Evolutionary conservation across 2,888 invertebrate species (phyloP).

Genomic region (Lypha dubia): DNA sequence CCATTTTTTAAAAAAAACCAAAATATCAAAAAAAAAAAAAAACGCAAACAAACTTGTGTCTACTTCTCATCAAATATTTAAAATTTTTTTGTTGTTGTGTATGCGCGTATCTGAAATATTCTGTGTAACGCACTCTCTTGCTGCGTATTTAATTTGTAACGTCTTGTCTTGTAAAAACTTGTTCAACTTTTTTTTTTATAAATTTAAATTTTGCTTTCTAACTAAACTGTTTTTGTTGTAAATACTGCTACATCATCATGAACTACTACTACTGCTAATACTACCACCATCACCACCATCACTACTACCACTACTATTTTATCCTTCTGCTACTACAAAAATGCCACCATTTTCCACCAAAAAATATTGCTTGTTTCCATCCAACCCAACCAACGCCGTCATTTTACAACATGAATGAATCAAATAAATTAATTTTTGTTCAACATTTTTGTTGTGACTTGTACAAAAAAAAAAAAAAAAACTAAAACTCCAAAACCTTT

Average conservation of each 20-base stretch:
- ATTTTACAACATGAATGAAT: constrained; percentile 42
- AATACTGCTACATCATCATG: constrained; percentile 57
- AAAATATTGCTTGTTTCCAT: constrained; percentile 48
- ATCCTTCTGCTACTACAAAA: constrained; percentile 52
- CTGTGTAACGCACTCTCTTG: constrained; percentile 41
- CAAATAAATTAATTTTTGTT: constrained; percentile 38
- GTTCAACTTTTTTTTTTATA: constrained; percentile 41
- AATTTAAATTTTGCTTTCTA: constrained; percentile 33
- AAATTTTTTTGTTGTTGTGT: constrained; percentile 20
- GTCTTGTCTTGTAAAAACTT: constrained; percentile 57
- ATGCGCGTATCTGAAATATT: constrained; percentile 24
- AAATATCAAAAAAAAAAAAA: no score
- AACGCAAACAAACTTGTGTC: constrained; percentile 38
- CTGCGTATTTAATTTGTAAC: constrained; percentile 50
- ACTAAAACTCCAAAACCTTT: constrained; percentile 31
- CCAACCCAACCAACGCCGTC: constrained; percentile 24
- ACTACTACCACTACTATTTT: constrained; percentile 47
- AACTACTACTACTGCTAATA: constrained; percentile 43
- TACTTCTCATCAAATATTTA: constrained; percentile 37
- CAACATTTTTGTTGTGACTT: constrained; percentile 42
- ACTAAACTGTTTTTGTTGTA: constrained; percentile 16
- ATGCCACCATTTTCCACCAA: constrained; percentile 50
- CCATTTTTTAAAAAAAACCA: constrained; percentile 36
- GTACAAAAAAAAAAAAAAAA: constrained; percentile 29
- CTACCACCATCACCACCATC: constrained; percentile 43